A percentile compares a stretch with the other conserved stretches of the same genome.
Evolutionary conservation across 2,888 invertebrate genomes (phyloP).

Genomic region (Eledona agricola): DNA sequence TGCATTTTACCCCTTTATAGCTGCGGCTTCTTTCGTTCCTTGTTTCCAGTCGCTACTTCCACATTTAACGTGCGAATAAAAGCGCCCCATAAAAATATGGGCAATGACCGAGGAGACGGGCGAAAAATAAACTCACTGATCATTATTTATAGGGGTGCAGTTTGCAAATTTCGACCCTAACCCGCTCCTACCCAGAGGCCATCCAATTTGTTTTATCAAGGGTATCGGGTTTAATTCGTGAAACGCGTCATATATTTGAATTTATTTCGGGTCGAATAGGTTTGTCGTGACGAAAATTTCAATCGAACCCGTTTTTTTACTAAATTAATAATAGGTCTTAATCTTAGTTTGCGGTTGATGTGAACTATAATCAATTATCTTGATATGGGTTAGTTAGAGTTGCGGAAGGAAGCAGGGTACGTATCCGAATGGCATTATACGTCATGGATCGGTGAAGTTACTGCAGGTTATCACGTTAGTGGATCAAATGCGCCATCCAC

Average conservation of each 20-base stretch:
- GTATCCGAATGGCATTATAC: conserved; percentile 27
- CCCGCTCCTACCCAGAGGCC: not conserved
- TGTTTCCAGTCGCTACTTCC: conserved; percentile 18
- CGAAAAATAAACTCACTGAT: conserved; percentile 35
- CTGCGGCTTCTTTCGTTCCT: conserved; percentile 18
- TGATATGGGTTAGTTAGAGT: conserved; percentile 12
- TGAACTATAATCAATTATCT: conserved; percentile 14
- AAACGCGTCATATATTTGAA: conserved; percentile 36
- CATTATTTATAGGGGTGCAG: conserved; percentile 30
- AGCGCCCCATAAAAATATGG: conserved; percentile 33
- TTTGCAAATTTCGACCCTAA: conserved; percentile 29
- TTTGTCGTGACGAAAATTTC: too few species aligned
- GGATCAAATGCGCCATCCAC: conserved; percentile 39
- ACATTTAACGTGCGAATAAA: conserved; percentile 28
- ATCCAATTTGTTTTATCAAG: conserved; percentile 30
- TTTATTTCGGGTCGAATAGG: conserved; percentile 27
- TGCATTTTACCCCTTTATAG: conserved; percentile 24
- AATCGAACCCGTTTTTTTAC: too few species aligned
- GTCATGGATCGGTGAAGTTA: conserved; percentile 31
- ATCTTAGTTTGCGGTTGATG: conserved; percentile 19
- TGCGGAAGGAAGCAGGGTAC: conserved; percentile 21
- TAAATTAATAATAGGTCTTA: too few species aligned
- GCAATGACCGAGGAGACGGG: conserved; percentile 15
- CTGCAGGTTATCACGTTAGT: conserved; percentile 38
- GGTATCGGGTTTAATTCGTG: conserved; percentile 35